Percentiles rank a stretch among this genome's conserved stretches.
Evolutionary conservation across 2,797 vertebrate species (phyloP).

Genomic region (Falco berigora): DNA sequence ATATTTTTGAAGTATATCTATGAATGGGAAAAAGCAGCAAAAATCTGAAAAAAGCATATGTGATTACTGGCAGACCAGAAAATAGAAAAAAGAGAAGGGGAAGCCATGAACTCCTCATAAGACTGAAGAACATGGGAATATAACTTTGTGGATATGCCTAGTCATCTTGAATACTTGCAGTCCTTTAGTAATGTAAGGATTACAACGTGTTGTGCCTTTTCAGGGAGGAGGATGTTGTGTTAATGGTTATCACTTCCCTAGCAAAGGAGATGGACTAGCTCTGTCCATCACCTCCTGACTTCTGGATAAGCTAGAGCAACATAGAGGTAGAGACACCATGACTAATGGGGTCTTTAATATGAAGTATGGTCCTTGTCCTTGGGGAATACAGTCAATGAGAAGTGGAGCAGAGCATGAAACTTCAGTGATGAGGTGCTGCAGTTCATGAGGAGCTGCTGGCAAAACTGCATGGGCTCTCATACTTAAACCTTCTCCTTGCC

Average conservation of each 20-base stretch:
- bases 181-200: not conserved
- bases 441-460: not conserved
- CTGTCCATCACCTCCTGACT: not conserved
- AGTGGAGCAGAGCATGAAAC: not conserved
- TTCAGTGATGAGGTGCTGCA: not conserved
- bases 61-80: not conserved
- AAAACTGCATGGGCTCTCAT: not conserved
- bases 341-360: not conserved
- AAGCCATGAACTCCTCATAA: not conserved
- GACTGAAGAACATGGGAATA: not conserved
- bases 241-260: not conserved
- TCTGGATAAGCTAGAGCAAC: not conserved
- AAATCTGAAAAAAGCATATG: not conserved
- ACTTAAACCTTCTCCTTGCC: not conserved
- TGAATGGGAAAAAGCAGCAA: not conserved
- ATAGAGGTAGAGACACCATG: not conserved
- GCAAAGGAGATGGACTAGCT: not conserved
- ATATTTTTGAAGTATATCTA: not conserved
- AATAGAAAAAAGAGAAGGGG: not conserved
- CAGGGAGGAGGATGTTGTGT: not conserved
- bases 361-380: not conserved
- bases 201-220: not conserved
- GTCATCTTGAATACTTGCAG: not conserved
- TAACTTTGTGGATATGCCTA: not conserved
- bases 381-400: not conserved